These are phyloP conservation scores for Omphaloscelis lunosa DNA, from an alignment of 2,888 invertebrate species.

Conservation along the genomic window DNA sequence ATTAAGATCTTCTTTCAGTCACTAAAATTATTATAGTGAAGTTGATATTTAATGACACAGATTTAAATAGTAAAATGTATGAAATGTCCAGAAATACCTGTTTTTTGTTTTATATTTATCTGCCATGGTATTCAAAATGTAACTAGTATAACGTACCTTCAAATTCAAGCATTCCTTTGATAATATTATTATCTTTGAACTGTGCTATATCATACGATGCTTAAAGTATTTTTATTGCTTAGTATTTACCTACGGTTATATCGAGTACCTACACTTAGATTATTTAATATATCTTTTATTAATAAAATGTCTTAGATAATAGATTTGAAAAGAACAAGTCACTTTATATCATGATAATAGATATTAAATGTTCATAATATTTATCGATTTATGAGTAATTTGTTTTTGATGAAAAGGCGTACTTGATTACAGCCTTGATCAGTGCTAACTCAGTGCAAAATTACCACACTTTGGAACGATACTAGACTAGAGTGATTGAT, in stretches of 20 bases:
- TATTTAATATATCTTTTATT: constrained; percentile 7
- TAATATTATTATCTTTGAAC: not conserved
- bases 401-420: not conserved
- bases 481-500: not conserved
- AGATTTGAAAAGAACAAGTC: constrained; percentile 11
- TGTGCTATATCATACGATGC: not conserved
- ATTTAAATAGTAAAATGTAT: not conserved
- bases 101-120: not conserved
- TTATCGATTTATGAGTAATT: constrained; percentile 17
- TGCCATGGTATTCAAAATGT: not conserved
- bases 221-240: constrained; percentile 23
- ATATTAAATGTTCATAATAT: not conserved
- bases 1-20: not conserved
- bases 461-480: not conserved
- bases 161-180: not conserved
- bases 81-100: not conserved
- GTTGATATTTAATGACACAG: not conserved
- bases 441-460: constrained; percentile 12
- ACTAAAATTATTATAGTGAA: not conserved
- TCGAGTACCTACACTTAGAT: not conserved
- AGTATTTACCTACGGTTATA: not conserved
- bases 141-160: not conserved
- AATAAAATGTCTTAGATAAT: constrained; percentile 11
- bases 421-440: not conserved
- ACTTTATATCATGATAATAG: constrained; percentile 1